phyloP scores from a whole-genome alignment of 2,888 invertebrate species.

The Pinctada fucata region DNA sequence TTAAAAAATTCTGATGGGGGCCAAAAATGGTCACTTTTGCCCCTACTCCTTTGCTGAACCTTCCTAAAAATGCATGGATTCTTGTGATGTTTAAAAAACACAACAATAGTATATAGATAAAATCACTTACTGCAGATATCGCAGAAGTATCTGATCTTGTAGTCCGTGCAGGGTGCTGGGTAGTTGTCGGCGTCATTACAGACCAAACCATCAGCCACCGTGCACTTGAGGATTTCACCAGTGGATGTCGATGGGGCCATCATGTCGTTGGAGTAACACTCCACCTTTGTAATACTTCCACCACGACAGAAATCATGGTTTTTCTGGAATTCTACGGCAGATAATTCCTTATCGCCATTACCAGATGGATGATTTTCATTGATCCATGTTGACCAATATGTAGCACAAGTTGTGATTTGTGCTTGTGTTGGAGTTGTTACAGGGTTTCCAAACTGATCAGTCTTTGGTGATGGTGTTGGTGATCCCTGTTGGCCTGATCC shows the following conservation, averaged over 20 bases:
- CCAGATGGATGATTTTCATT: constrained; percentile 58
- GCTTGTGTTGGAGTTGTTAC: constrained; percentile 32
- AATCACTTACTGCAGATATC: constrained; percentile 29
- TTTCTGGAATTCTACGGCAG: constrained; percentile 51
- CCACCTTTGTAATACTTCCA: constrained; percentile 67
- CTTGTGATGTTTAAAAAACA: background rate
- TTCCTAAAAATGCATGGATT: no score
- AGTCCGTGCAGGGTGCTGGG: constrained; percentile 66
- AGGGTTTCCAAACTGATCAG: constrained; percentile 12
- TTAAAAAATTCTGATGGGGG: no score
- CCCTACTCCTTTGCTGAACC: no score
- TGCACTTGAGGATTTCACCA: constrained; percentile 60
- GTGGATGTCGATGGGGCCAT: constrained; percentile 57
- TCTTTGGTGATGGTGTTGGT: constrained; percentile 36
- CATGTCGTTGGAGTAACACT: constrained; percentile 63
- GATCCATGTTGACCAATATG: constrained; percentile 55
- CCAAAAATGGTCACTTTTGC: no score
- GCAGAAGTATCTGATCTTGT: constrained; percentile 72
- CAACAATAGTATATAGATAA: background rate
- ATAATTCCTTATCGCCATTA: constrained; percentile 58
- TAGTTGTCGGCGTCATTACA: constrained; percentile 78
- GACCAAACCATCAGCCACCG: constrained; percentile 84
- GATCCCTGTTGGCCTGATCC: constrained; percentile 5
- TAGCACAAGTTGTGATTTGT: constrained; percentile 18
- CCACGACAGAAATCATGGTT: constrained; percentile 58